Evolutionary conservation across 2,888 invertebrate species (phyloP), one percentile per base, ranked within the genome.

Genomic region (Nesidiocoris tenuis): DNA sequence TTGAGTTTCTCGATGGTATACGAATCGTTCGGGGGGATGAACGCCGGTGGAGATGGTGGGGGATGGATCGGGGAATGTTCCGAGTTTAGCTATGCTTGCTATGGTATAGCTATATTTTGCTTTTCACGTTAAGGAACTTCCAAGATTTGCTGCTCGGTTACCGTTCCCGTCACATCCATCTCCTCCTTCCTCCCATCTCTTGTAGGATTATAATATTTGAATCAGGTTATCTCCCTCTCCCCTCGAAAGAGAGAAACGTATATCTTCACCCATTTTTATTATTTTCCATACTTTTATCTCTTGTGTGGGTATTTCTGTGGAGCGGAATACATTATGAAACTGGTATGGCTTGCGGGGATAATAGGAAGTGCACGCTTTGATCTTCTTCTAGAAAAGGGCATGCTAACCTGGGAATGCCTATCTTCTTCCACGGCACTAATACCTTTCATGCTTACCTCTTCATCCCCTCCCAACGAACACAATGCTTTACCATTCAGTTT

Each of bases 231-330:
- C 19, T 55, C 22, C 23, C 67, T 55, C 55, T 65, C 54, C 17
- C 19, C 56, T 7, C 56, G 17, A 21, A 56, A 67, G 55, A 21
- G 55, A 55, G 16, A 21, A 67, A 22, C 55, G 55, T 56, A 67
- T 67, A 67, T 67, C 55, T 67, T 21, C 19, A 56, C 9, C 56
- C 39, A 7, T 54, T 67, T 67, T 67, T 67, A 67, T 67, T 67
- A 65, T 65, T 67, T 67, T 67, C 55, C 67, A 67, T 67, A 67
- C 55, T 67, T 67, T 67, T 67, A 67, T 67, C 67, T 67, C 55
- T 16, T 55, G 56, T 22, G 54, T 17, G 54, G 56, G 21, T 67
- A 55, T 65, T 16, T 21, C 67, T 16, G 67, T 9, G n/a, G 12
- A 39, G 12, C 3, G 12, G 39, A 39, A 7, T 3, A 39, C 12